A percentile compares a stretch with the other conserved stretches of the same genome.
phyloP scores from a whole-genome alignment of 2,113 vertebrate species.

The Menura novaehollandiae region DNA sequence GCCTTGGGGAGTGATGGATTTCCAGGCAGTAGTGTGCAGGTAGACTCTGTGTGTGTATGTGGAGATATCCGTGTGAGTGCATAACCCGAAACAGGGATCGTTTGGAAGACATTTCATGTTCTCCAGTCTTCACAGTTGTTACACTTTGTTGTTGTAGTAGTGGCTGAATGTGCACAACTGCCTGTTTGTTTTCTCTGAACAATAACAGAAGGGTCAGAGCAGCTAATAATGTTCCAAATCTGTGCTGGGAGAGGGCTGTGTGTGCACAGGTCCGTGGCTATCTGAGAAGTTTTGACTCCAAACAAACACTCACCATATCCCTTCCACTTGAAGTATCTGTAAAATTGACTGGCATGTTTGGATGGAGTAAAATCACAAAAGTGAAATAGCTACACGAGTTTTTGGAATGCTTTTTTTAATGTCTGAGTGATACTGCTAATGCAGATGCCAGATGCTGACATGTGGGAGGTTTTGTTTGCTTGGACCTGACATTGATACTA shows the following conservation, averaged over 20 bases:
- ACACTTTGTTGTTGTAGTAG: not conserved
- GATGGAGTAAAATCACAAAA: not conserved
- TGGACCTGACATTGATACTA: not conserved
- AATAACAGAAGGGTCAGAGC: not conserved
- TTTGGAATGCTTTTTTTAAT: constrained; percentile 27
- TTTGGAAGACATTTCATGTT: not conserved
- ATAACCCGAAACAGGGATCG: not conserved
- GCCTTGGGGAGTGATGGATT: not conserved
- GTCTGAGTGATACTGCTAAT: not conserved
- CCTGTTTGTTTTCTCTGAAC: not conserved
- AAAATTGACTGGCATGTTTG: constrained; percentile 3
- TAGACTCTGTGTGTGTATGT: not conserved
- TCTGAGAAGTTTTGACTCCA: not conserved
- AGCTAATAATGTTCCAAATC: not conserved
- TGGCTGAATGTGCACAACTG: not conserved
- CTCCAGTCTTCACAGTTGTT: not conserved
- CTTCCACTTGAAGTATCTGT: not conserved
- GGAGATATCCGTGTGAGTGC: not conserved
- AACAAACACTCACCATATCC: not conserved
- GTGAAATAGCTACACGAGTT: not conserved
- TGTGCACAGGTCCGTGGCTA: not conserved
- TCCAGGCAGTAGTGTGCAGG: not conserved
- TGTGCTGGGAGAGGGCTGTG: not conserved
- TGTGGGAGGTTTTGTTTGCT: constrained; percentile 33
- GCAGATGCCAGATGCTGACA: not conserved